Evolutionary conservation across 1,140 invertebrate genomes (phyloP).

Genomic region (Plodia interpunctella): DNA sequence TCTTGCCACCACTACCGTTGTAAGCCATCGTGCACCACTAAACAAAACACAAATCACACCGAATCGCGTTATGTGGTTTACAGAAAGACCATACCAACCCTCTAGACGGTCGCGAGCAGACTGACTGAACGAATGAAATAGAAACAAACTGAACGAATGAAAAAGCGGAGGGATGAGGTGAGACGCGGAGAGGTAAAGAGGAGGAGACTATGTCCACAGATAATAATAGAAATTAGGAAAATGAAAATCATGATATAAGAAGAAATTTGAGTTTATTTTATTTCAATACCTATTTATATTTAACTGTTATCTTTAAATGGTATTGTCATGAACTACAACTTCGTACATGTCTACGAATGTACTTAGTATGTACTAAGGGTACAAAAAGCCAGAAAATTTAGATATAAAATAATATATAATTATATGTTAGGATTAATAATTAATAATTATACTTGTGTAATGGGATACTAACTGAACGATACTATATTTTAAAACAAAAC

Average conservation of each 20-base stretch:
- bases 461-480: no score
- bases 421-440: no score
- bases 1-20: slow-evolving; percentile 75
- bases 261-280: not conserved
- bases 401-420: no score
- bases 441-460: no score
- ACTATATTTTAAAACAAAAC: no score
- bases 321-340: no score
- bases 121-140: slow-evolving; percentile 64
- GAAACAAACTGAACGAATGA: slow-evolving; percentile 44
- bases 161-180: slow-evolving; percentile 26
- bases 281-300: no score
- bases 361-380: no score
- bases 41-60: slow-evolving; percentile 75
- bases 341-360: no score
- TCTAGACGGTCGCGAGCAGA: slow-evolving; percentile 53
- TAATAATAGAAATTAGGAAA: not conserved
- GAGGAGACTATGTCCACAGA: slow-evolving; percentile 17
- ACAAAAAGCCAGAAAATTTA: no score
- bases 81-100: slow-evolving; percentile 47
- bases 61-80: slow-evolving; percentile 56
- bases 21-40: slow-evolving; percentile 75
- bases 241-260: not conserved
- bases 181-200: slow-evolving; percentile 15
- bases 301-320: no score